phyloP scores from a whole-genome alignment of 2,113 vertebrate genomes.

The Picathartes gymnocephalus region DNA sequence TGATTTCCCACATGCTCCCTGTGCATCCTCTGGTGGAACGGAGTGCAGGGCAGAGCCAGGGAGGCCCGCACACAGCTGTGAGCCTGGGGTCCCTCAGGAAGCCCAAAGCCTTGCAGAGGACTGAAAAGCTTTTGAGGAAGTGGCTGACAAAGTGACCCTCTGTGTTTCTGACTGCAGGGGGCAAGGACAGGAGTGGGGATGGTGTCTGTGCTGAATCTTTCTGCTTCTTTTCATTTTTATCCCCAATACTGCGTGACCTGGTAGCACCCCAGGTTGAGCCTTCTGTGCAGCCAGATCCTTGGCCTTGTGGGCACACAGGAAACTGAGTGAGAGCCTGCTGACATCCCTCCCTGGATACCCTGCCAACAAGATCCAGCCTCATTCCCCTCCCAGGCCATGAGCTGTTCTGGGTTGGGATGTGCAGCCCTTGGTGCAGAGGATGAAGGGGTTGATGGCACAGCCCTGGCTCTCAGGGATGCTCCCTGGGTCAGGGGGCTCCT shows the following conservation, averaged over 20 bases:
- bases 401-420: accelerated
- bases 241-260: accelerated
- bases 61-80: accelerated
- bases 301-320: not conserved
- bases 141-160: not conserved
- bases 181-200: not conserved
- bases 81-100: accelerated
- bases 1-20: too few relatives aligned
- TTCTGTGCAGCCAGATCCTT: not conserved
- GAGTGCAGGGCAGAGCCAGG: not conserved
- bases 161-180: not conserved
- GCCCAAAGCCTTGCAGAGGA: not conserved
- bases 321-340: not conserved
- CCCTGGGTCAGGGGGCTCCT: not conserved
- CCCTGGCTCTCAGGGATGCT: not conserved
- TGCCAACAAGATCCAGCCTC: not conserved
- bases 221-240: not conserved
- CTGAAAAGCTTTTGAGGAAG: not conserved
- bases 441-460: not conserved
- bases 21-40: accelerated
- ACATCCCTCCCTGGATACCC: not conserved
- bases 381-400: not conserved
- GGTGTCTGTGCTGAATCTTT: not conserved
- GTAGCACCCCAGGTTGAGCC: not conserved
- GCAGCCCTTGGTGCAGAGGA: not conserved